Evolutionary conservation across 2,888 invertebrate genomes (phyloP).

Genomic region (Hyppa rectilinea): DNA sequence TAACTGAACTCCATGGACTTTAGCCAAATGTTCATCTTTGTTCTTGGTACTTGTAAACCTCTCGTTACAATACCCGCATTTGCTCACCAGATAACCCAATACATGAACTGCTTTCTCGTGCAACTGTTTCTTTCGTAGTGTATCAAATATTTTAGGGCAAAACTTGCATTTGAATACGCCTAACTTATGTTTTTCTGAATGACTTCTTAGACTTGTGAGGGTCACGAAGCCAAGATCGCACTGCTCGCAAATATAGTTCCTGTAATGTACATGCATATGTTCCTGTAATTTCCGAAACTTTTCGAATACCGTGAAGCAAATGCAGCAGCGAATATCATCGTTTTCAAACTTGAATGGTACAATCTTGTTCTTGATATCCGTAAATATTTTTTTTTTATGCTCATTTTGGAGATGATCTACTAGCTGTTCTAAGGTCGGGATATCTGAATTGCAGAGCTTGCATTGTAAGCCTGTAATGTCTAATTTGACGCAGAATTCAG

Average conservation of each 20-base stretch:
- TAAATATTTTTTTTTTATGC: constrained; percentile 69
- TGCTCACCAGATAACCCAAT: constrained; percentile 44
- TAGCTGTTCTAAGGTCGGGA: constrained; percentile 68
- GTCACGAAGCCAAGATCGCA: constrained; percentile 67
- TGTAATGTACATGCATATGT: constrained; percentile 78
- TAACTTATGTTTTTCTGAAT: constrained; percentile 50
- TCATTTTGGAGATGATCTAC: constrained; percentile 65
- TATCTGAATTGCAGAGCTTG: constrained; percentile 41
- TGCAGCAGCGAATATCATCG: constrained; percentile 69
- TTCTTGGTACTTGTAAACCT: constrained; percentile 68
- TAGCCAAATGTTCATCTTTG: constrained; percentile 73
- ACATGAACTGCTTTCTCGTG: constrained; percentile 72
- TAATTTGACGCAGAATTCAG: constrained; percentile 70
- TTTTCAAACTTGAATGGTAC: constrained; percentile 71
- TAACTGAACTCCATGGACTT: constrained; percentile 70
- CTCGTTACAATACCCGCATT: constrained; percentile 72
- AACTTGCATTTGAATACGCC: constrained; percentile 68
- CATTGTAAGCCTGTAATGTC: constrained; percentile 74
- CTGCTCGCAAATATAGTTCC: constrained; percentile 75
- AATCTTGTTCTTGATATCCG: constrained; percentile 73
- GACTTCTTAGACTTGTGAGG: constrained; percentile 42
- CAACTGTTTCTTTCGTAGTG: constrained; percentile 68
- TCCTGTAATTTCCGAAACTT: constrained; percentile 56
- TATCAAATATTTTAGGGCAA: constrained; percentile 78
- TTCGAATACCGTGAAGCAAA: constrained; percentile 66